These are phyloP conservation scores for Sebastes trivittatus DNA, from an alignment of 2,797 vertebrate species.

Conservation along the genomic window DNA sequence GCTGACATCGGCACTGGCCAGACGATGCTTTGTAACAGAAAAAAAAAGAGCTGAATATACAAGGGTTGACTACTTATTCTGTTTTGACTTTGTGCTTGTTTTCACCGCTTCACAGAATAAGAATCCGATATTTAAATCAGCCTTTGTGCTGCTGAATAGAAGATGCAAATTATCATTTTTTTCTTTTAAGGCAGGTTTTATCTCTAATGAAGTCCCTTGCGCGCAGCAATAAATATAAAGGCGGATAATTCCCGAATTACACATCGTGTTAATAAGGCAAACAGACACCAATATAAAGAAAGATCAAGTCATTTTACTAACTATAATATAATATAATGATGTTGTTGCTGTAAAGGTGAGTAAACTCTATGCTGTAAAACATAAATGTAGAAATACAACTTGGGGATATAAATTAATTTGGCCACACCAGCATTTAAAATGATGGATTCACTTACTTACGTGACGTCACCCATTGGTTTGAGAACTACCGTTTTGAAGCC, in stretches of 20 bases:
- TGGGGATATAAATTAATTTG: no score
- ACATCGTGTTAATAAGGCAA: background rate
- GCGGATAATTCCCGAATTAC: background rate
- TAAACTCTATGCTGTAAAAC: background rate
- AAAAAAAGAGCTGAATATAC: constrained; percentile 13
- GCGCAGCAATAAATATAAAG: background rate
- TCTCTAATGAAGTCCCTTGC: background rate
- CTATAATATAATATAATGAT: background rate
- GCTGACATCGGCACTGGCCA: constrained; percentile 36
- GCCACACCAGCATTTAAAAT: background rate
- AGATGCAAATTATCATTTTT: background rate
- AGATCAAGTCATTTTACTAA: background rate
- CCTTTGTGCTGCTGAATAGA: background rate
- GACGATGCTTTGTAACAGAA: background rate
- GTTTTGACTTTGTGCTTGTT: constrained; percentile 16
- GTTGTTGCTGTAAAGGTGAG: background rate
- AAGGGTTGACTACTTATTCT: constrained; percentile 1
- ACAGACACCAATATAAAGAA: background rate
- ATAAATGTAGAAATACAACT: background rate
- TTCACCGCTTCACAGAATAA: background rate
- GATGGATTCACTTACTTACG: background rate
- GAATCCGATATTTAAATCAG: background rate
- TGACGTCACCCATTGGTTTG: no score
- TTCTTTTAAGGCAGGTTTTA: background rate
- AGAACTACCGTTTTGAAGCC: no score